These are phyloP conservation scores for Arctia plantaginis DNA, from an alignment of 2,888 invertebrate species.

Conservation along the genomic window DNA sequence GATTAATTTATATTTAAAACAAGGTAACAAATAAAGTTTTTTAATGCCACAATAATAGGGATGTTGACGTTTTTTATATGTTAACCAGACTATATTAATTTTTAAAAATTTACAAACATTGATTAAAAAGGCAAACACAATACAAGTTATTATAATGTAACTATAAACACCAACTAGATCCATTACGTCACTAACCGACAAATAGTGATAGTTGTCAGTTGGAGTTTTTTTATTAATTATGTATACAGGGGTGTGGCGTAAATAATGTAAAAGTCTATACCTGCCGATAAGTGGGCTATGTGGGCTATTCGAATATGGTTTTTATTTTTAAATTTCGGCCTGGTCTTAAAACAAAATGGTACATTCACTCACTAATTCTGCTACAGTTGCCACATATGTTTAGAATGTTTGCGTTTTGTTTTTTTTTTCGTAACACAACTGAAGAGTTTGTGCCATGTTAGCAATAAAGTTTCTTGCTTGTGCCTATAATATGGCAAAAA, in stretches of 20 bases:
- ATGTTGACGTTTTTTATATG: neutral
- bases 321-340: no score
- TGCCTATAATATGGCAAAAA: no score
- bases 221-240: no score
- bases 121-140: neutral
- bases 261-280: neutral
- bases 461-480: no score
- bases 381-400: no score
- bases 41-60: neutral
- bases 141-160: neutral
- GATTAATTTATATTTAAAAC: neutral
- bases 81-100: neutral
- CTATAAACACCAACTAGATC: neutral
- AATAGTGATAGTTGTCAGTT: neutral
- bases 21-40: neutral
- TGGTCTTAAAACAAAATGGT: no score
- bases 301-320: no score
- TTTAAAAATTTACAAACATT: neutral
- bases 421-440: no score
- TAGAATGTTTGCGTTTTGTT: no score
- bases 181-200: neutral
- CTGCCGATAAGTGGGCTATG: neutral
- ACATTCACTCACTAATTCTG: no score
- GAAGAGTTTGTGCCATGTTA: no score
- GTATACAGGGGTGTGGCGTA: no score